Evolutionary conservation across 2,797 vertebrate species (phyloP).

Genomic region (Toxotes lorentzi): DNA sequence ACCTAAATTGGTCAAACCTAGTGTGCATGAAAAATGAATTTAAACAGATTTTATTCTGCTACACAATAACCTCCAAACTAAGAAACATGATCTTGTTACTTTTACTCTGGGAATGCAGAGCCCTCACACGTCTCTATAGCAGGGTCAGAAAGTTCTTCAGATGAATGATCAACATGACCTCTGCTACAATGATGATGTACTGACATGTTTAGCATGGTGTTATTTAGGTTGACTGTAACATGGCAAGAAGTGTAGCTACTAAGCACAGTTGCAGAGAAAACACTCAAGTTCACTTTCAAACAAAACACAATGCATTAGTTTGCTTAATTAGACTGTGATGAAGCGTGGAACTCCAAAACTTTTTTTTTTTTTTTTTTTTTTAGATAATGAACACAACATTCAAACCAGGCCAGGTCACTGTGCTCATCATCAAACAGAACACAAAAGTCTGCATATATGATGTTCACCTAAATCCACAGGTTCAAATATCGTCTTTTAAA

Average conservation of each 20-base stretch:
- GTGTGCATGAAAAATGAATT: slow-evolving; percentile 9
- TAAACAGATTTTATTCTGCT: slow-evolving; percentile 7
- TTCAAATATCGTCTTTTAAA: slow-evolving; percentile 54
- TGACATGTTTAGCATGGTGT: neutral
- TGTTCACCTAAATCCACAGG: slow-evolving; percentile 70
- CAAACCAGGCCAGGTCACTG: slow-evolving; percentile 30
- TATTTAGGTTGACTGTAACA: slow-evolving; percentile 1
- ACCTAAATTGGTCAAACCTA: slow-evolving; percentile 24
- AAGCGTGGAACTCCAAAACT: slow-evolving; percentile 11
- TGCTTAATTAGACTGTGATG: slow-evolving; percentile 36
- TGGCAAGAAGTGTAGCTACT: slow-evolving; percentile 9
- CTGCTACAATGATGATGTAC: slow-evolving; percentile 6
- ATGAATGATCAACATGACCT: neutral
- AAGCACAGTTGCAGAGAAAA: slow-evolving; percentile 24
- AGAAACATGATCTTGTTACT: slow-evolving; percentile 25
- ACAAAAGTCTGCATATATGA: slow-evolving; percentile 60
- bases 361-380: slow-evolving; percentile 14
- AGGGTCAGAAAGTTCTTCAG: slow-evolving; percentile 6
- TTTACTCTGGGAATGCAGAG: slow-evolving; percentile 42
- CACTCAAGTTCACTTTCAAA: slow-evolving; percentile 29
- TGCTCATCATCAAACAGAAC: slow-evolving; percentile 28
- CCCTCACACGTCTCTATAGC: slow-evolving; percentile 15
- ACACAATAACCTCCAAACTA: slow-evolving; percentile 22
- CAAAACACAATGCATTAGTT: slow-evolving; percentile 33
- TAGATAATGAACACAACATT: slow-evolving; percentile 38